Evolutionary conservation across 2,888 invertebrate genomes (phyloP).

Genomic region (Drosophila rubida): DNA sequence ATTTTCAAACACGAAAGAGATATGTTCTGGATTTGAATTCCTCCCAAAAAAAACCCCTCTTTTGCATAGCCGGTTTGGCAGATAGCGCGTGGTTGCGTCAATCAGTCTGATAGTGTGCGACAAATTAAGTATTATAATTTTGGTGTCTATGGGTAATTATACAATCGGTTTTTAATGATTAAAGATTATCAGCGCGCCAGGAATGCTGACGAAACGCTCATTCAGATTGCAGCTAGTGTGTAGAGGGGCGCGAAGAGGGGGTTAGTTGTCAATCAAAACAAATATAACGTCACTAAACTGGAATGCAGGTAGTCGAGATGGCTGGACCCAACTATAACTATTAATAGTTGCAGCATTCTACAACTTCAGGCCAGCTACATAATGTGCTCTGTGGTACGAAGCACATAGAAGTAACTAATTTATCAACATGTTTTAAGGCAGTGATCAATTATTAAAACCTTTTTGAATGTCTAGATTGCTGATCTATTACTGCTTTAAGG

Average conservation of each 20-base stretch:
- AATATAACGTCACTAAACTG: not conserved
- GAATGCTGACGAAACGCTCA: slow-evolving; percentile 8
- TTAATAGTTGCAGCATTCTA: not conserved
- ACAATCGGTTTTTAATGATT: slow-evolving; percentile 1
- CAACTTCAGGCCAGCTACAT: not conserved
- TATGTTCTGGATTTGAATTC: not conserved
- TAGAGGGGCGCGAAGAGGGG: not conserved
- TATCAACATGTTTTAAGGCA: too few species aligned
- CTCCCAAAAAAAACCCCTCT: not conserved
- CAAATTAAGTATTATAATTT: slow-evolving; percentile 45
- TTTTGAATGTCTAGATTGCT: not conserved
- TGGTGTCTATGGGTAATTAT: slow-evolving; percentile 1
- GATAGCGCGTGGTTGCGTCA: slow-evolving; percentile 11
- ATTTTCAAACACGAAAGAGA: not conserved
- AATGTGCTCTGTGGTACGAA: not conserved
- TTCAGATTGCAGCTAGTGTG: slow-evolving; percentile 5
- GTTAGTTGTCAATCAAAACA: not conserved
- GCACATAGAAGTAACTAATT: too few species aligned
- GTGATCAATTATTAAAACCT: too few species aligned
- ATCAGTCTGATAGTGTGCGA: not conserved
- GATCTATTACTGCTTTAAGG: too few species aligned
- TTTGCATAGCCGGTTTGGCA: slow-evolving; percentile 54
- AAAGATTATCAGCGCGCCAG: slow-evolving; percentile 1
- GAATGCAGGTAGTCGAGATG: not conserved
- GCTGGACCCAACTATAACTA: not conserved